phyloP scores from a whole-genome alignment of 2,888 invertebrate genomes.

The Selenia dentaria region DNA sequence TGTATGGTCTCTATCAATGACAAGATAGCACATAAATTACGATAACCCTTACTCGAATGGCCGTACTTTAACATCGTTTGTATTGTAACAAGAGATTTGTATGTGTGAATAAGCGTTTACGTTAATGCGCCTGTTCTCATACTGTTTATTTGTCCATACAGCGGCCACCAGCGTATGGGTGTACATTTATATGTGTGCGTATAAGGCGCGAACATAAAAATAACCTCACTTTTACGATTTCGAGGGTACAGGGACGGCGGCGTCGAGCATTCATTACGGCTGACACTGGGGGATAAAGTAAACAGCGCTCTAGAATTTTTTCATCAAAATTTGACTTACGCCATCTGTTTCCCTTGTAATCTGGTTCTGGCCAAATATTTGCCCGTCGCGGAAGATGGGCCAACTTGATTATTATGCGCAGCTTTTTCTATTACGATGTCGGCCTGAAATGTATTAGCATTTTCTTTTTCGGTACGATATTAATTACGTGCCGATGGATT shows the following conservation, averaged over 20 bases:
- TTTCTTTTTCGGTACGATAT: conserved; percentile 27
- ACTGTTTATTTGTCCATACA: too few species aligned
- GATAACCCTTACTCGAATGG: too few species aligned
- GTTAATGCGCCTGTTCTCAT: too few species aligned
- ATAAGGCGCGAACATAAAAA: conserved; percentile 30
- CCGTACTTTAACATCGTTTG: too few species aligned
- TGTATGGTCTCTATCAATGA: too few species aligned
- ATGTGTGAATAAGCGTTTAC: too few species aligned
- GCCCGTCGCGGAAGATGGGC: conserved; percentile 36
- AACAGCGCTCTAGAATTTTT: conserved; percentile 62
- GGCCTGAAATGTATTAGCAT: conserved; percentile 31
- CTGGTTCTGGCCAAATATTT: conserved; percentile 68
- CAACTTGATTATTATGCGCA: conserved; percentile 51
- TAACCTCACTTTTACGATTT: conserved; percentile 32
- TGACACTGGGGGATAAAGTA: conserved; percentile 49
- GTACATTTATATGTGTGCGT: conserved; percentile 10
- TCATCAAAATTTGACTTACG: conserved; percentile 73
- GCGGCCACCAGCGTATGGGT: not conserved
- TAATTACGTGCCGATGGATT: conserved; percentile 26
- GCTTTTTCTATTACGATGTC: conserved; percentile 35
- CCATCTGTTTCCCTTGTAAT: conserved; percentile 68
- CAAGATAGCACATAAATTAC: too few species aligned
- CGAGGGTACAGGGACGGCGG: conserved; percentile 38
- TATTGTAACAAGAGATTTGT: too few species aligned
- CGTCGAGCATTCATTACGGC: conserved; percentile 52